phyloP scores from a whole-genome alignment of 2,113 vertebrate genomes.

The Brachypodius melanocephalos region DNA sequence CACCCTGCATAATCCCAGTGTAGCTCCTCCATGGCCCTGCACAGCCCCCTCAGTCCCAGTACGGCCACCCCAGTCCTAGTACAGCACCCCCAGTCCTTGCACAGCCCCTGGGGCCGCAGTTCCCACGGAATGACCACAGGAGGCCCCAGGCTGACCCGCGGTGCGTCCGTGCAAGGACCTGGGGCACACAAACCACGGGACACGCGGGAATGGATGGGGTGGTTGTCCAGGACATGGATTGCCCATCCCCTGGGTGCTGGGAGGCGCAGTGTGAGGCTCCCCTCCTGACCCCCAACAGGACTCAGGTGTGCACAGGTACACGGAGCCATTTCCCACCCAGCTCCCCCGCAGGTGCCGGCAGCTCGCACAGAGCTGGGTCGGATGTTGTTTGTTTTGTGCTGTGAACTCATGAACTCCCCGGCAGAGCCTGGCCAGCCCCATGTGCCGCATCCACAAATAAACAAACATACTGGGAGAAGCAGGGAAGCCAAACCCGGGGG shows the following conservation, averaged over 20 bases:
- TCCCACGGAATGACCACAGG: background rate
- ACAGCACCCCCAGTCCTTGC: background rate
- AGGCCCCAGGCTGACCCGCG: background rate
- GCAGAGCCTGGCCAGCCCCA: background rate
- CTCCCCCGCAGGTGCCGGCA: background rate
- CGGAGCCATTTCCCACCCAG: background rate
- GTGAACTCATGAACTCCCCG: background rate
- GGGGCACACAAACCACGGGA: background rate
- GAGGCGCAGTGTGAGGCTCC: background rate
- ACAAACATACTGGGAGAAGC: background rate
- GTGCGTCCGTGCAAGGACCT: accelerated
- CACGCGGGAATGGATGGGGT: accelerated
- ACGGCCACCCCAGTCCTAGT: no score
- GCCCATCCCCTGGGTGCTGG: background rate
- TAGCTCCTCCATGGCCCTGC: background rate
- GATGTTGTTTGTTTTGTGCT: constrained; percentile 16
- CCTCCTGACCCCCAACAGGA: background rate
- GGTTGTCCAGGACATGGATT: background rate
- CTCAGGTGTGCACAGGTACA: accelerated
- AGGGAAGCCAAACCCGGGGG: background rate
- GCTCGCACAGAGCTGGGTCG: background rate
- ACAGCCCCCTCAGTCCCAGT: background rate
- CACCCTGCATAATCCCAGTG: background rate
- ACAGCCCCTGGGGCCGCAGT: background rate
- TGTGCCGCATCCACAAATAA: background rate